These are phyloP conservation scores for Apotomis betuletana DNA, from an alignment of 2,888 invertebrate species.

Conservation along the genomic window DNA sequence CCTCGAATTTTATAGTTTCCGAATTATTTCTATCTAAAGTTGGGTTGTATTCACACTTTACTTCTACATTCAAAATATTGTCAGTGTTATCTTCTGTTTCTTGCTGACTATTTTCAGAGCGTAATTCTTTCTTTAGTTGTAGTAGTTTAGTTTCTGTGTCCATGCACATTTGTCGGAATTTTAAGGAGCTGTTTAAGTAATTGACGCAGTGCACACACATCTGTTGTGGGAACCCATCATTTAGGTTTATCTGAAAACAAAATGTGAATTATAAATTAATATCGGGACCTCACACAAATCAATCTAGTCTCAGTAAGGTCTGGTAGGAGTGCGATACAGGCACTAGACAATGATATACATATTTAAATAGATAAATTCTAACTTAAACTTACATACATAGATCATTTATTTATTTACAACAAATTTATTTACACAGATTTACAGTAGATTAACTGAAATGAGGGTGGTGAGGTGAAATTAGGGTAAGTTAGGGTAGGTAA, in stretches of 20 bases:
- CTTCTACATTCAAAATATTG: conserved; percentile 44
- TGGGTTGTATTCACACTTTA: conserved; percentile 29
- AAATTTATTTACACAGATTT: too few relatives aligned
- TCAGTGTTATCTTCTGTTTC: conserved; percentile 52
- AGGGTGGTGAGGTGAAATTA: too few relatives aligned
- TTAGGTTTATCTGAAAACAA: conserved; percentile 52
- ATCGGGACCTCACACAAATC: not conserved
- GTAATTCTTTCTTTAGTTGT: conserved; percentile 50
- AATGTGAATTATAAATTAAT: not conserved
- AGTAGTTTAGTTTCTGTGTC: conserved; percentile 48
- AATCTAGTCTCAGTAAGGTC: too few relatives aligned
- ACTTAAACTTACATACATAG: too few relatives aligned
- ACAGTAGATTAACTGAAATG: too few relatives aligned
- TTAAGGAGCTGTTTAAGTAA: conserved; percentile 52
- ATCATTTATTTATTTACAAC: too few relatives aligned
- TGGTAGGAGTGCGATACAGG: too few relatives aligned
- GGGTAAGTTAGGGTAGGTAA: too few relatives aligned
- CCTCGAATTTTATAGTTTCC: not conserved
- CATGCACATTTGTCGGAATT: conserved; percentile 55
- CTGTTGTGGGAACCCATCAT: conserved; percentile 54
- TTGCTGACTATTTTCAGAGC: conserved; percentile 49
- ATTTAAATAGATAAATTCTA: too few relatives aligned
- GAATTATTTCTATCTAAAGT: not conserved
- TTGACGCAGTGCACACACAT: conserved; percentile 53
- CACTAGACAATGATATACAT: too few relatives aligned